Conservation (phyloP, 2,113 vertebrate species). For the Gasterosteus nipponicus region DNA sequence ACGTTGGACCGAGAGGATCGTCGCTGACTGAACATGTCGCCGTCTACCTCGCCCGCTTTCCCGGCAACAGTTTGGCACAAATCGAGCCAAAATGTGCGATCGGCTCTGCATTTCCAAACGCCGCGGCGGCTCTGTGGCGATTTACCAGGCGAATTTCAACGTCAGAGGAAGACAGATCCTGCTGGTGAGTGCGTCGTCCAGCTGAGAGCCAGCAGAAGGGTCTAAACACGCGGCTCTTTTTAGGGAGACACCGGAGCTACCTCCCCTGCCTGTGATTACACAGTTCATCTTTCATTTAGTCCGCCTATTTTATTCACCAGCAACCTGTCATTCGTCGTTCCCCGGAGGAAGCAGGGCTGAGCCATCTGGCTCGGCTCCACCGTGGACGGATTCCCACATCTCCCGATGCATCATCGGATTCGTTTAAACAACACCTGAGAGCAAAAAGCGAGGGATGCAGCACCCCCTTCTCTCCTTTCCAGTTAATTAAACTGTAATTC, state of each 20-base stretch:
- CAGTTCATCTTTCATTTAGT: conserved; percentile 44
- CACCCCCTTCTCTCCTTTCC: background rate
- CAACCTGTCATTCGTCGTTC: conserved; percentile 46
- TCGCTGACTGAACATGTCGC: background rate
- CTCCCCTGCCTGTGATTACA: conserved; percentile 22
- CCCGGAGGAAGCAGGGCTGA: conserved; percentile 48
- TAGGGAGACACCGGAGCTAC: conserved; percentile 35
- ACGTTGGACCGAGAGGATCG: background rate
- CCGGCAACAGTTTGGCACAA: background rate
- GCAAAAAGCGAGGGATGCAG: conserved; percentile 12
- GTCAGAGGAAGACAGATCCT: conserved; percentile 41
- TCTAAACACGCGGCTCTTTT: conserved; percentile 38
- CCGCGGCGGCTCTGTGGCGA: conserved; percentile 19
- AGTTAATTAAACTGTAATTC: conserved; percentile 19
- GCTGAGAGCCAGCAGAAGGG: conserved; percentile 40
- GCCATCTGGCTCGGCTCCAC: conserved; percentile 59
- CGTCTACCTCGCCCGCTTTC: conserved; percentile 20
- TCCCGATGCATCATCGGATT: conserved; percentile 39
- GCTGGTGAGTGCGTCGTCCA: conserved; percentile 50
- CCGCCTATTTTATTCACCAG: conserved; percentile 33
- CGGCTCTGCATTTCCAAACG: conserved; percentile 30
- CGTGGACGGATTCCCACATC: conserved; percentile 41
- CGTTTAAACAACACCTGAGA: conserved; percentile 61
- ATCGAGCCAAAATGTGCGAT: conserved; percentile 32
- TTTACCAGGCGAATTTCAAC: conserved; percentile 40